Base-by-base conservation (phyloP, 2,113 vertebrate species). In the Planiliza haematocheilus region DNA sequence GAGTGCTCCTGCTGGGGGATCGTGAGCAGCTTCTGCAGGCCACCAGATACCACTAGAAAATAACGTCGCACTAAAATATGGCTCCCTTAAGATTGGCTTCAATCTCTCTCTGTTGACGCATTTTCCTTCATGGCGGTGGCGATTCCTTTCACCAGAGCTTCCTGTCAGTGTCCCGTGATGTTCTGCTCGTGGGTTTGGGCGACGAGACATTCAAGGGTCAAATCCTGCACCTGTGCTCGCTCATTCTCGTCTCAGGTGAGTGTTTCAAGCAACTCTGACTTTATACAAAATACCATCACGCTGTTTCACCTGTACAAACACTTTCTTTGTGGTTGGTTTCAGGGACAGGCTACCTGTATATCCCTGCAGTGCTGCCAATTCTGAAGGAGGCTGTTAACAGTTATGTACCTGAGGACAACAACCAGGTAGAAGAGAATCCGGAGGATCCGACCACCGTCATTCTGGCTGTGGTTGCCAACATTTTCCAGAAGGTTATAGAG, bases 401-500 rank as follows among this genome's bases (percentile, higher is more conserved):
- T 76, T 90, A 84, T 56, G 55, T 88, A 37, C 84, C 81, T 37
- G 89, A 89, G 52, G 89, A 85, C 55, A 52, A 66, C 34, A 80
- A 24, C 8, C 36, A 51, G 39, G 17, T 70, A 24, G 66, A 91
- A 60, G 91, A 86, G 14, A 46, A 86, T 8, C 69, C 89, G 45
- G 91, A 86, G 30, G 90, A 94, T 42, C 59, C 90, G 1, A 37
- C 86, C 24, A 30, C 70, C 36, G 41, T 89, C 11, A 60, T 95
- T 51, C 85, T 96, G 67, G 85, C 86, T 3, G 79, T 91, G 57
- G 86, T 98, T 50, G 94, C 95, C 72, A 95, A 94, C 0, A 73
- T 96, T 16, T 99, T 99, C 88, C 95, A 98, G 88, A 96, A 95
- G 80, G 86, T 95, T 70, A 79, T 99, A 56, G 95, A 97, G 87